Base-by-base conservation (phyloP, 35 echinoderm and acorn worm species). In the Heliocidaris tuberculata region DNA sequence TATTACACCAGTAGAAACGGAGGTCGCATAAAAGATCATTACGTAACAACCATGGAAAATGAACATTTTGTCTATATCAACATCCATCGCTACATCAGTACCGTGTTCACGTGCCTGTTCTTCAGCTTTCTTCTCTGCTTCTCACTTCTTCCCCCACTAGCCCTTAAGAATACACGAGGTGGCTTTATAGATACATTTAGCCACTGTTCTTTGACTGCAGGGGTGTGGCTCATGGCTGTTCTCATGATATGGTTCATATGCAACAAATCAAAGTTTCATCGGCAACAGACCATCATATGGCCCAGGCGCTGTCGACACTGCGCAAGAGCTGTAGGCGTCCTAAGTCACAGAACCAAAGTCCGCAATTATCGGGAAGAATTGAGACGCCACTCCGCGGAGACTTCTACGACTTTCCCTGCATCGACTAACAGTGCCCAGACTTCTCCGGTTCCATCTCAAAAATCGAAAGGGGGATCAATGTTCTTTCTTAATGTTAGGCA, bases 211-310 rank as follows among this genome's bases (percentile, higher is more conserved):
- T 48, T 89, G 31, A 11, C 15, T 13, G 31, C 87, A 17, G 87
- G 31, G 11, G 47, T 47, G 31, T 47, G 31, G 6, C 15, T 89
- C 87, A 89, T 89, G 87, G 12, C 5, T 47, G 31, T 6, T 47
- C 31, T 89, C 9, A 32, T 89, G 31, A 11, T 93, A 32, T 93
- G 91, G 47, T 93, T 93, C 50, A 30, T 59, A 13, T 93, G 91
- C 48, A 93, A 93, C 91, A 49, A 59, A 59, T n/a, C 47, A n/a
- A 93, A 42, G 29, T 93, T 48, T 59, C 91, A 93, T 59, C 91
- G 50, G 30, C n/a, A 59, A 15, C 91, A 93, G 50, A 49, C 50
- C 48, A 48, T 93, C 10, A 8, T 93, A 9, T 93, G 91, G 91
- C 91, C 91, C 31, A 24, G 47, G 50, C 47, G 29, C 11, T 93